Percentiles rank a stretch among this genome's conserved stretches.
phyloP scores from a whole-genome alignment of 30 jellyfish, hydroid and myxozoan species.

The Rhopilema esculentum region DNA sequence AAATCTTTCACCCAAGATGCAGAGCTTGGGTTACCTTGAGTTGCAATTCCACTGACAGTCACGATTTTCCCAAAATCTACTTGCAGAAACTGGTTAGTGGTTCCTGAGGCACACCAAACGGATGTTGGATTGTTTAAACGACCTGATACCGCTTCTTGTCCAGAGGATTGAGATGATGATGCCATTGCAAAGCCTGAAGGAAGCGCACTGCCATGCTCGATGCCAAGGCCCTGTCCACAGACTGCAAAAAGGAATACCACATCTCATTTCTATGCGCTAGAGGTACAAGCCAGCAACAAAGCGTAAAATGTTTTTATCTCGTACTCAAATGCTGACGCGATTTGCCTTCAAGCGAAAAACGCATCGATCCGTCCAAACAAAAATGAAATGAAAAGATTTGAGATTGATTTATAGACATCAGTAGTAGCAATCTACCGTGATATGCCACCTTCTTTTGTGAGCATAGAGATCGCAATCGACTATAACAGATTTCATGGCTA shows the following conservation, averaged over 20 bases:
- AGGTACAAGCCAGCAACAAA: neutral
- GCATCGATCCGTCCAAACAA: too few relatives aligned
- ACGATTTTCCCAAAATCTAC: slow-evolving; percentile 59
- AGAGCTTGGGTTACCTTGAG: slow-evolving; percentile 60
- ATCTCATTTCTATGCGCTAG: too few relatives aligned
- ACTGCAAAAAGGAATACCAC: neutral
- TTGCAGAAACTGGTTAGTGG: slow-evolving; percentile 43
- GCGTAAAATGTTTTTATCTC: too few relatives aligned
- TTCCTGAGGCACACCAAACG: slow-evolving; percentile 32
- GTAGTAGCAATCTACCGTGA: too few relatives aligned
- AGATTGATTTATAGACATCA: too few relatives aligned
- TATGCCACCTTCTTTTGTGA: too few relatives aligned
- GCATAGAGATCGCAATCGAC: too few relatives aligned
- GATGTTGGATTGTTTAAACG: slow-evolving; percentile 44
- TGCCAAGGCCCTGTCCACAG: slow-evolving; percentile 61
- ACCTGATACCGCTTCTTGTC: slow-evolving; percentile 22
- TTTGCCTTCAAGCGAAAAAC: too few relatives aligned
- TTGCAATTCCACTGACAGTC: slow-evolving; percentile 66
- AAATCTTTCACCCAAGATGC: slow-evolving; percentile 67
- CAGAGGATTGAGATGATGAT: slow-evolving; percentile 25
- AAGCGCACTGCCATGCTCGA: slow-evolving; percentile 52
- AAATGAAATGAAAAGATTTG: too few relatives aligned
- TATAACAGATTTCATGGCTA: too few relatives aligned
- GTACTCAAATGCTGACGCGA: too few relatives aligned
- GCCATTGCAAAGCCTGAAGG: slow-evolving; percentile 58